Base-by-base conservation (phyloP, 2,797 vertebrate genomes). In the Pteropus rufus region DNA sequence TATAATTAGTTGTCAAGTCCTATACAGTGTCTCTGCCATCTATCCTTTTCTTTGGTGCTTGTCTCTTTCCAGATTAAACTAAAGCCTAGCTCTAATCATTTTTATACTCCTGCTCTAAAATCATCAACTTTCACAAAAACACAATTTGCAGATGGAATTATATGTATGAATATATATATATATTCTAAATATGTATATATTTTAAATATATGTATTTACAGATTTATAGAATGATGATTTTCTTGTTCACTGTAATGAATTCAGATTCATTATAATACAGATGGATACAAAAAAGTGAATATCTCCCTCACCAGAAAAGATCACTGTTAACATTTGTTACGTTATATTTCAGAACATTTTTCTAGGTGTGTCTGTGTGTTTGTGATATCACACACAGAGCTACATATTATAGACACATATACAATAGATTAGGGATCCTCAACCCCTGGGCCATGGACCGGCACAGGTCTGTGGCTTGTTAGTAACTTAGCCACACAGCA, bases 261-360 rank as follows among this genome's bases (percentile, higher is more conserved):
- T 92, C 23, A 64, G 56, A 72, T 84, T 88, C 64, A 31, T 75
- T 84, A 56, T 10, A 65, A 77, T n/a, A 88, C 7, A 92, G 34
- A 54, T 34, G n/a, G 73, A 29, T 72, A 82, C 12, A 85, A 80
- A 85, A 91, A 54, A 88, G 46, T 56, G 21, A 65, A 84, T 69
- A 23, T 70, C 39, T 85, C 18, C 39, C 31, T 95, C 79, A 81
- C n/a, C 64, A 80, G 67, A 80, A 26, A 41, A 39, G 79, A 46
- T 87, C 58, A 91, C 46, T 77, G 41, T 86, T 73, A 67, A 49
- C 6, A 83, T 90, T 83, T 91, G 76, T 41, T 67, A 34, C 81
- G 41, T 86, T 86, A 72, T 10, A 67, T 69, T 96, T 31, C 34
- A 93, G 70, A 79, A 83, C 56, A 82, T 82, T 94, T 85, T 85